A percentile compares a stretch with the other conserved stretches of the same genome.
Conservation (phyloP, 2,888 invertebrate species). For the Gerris lacustris region DNA sequence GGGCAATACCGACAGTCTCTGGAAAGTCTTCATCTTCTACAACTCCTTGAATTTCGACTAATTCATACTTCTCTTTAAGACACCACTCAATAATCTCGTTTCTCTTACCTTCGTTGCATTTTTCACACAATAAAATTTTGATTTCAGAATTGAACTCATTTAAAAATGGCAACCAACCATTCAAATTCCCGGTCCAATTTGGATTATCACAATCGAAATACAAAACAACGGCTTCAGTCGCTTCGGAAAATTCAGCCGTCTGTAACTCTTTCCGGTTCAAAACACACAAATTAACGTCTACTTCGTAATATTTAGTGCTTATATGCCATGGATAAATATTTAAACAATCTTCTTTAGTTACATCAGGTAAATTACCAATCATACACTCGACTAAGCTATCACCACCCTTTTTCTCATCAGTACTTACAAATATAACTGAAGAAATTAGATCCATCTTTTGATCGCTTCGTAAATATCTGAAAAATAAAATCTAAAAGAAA, state of each 20-base stretch:
- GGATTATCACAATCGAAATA: conserved; percentile 45
- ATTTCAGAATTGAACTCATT: conserved; percentile 44
- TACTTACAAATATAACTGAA: conserved; percentile 6
- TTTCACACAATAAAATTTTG: conserved; percentile 46
- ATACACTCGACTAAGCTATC: conserved; percentile 5
- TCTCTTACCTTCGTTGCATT: conserved; percentile 34
- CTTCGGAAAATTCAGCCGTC: conserved; percentile 39
- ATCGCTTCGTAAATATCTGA: too few species aligned
- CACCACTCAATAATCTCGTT: conserved; percentile 51
- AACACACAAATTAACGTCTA: conserved; percentile 47
- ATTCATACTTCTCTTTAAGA: conserved; percentile 51
- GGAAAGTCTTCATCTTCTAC: conserved; percentile 41
- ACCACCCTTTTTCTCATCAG: neutral
- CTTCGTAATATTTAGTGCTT: conserved; percentile 59
- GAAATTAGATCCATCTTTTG: neutral
- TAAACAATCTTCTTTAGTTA: conserved; percentile 18
- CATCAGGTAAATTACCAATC: conserved; percentile 18
- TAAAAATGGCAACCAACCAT: conserved; percentile 40
- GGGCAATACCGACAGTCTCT: conserved; percentile 51
- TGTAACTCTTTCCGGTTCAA: conserved; percentile 41
- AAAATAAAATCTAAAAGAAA: too few species aligned
- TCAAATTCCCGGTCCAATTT: conserved; percentile 37
- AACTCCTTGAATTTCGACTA: conserved; percentile 51
- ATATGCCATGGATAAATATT: conserved; percentile 41
- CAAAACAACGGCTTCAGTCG: conserved; percentile 50